Base-by-base conservation (phyloP, 2,888 invertebrate species). In the Dryomyza anilis region DNA sequence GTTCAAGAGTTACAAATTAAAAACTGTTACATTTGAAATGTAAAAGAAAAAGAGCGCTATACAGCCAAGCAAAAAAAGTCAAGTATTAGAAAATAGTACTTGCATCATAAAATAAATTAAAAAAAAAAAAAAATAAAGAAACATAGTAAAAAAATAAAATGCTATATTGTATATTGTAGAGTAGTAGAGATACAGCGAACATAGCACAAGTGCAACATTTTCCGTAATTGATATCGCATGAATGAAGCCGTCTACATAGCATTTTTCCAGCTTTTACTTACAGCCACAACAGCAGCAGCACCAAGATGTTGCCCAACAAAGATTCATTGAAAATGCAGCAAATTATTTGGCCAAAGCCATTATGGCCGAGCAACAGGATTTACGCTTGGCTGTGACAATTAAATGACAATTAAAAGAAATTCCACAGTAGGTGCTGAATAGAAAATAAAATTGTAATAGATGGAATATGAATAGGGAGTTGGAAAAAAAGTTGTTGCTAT, bases 171-270 rank as follows among this genome's bases (percentile, higher is more conserved):
- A 56, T 39, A 39, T n/a, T 23, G 12, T 23, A 39, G 25, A 16
- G 8, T 25, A 39, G 56, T n/a, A 23, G 36, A 43, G 43, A 6
- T 16, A 19, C 43, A 43, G 16, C 43, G 4, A 43, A 19, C 43
- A 16, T 43, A 14, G 29, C 58, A 58, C 29, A 58, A 58, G 27
- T 58, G 45, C 59, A 59, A 27, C 53, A 61, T 53, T 30, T 45
- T 27, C 43, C 43, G 61, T 53, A 61, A 61, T 61, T 61, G 53
- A 53, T 61, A 61, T 61, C 61, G 29, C 52, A 53, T 61, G 53
- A 61, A 52, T 61, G 36, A 21, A 21, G 19, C 27, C 8, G 23
- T n/a, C 30, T 23, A n/a, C n/a, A n/a, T n/a, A n/a, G n/a, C 36
- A n/a, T 19, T 39, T 14, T 45, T 58, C n/a, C 36, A 19, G 45